Evolutionary conservation across 1,140 invertebrate species (phyloP), one percentile per base, ranked within the genome.

Genomic region (Lerema accius): DNA sequence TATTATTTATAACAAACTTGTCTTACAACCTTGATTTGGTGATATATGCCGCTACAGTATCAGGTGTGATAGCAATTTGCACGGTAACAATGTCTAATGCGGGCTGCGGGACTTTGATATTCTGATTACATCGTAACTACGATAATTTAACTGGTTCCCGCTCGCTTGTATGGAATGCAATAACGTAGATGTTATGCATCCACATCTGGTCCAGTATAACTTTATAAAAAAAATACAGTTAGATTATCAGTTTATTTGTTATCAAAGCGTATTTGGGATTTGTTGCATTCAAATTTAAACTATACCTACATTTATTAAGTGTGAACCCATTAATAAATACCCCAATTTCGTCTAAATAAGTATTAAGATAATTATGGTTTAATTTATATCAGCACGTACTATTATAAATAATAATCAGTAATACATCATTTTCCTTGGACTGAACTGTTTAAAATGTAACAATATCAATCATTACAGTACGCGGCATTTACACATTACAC

Each of bases 391-490:
- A n/a, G n/a, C n/a, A n/a, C n/a, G n/a, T n/a, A n/a, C n/a, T n/a
- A n/a, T n/a, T n/a, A n/a, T n/a, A n/a, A n/a, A n/a, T n/a, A n/a
- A n/a, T n/a, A n/a, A n/a, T n/a, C n/a, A n/a, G n/a, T n/a, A n/a
- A n/a, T n/a, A n/a, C n/a, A n/a, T n/a, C n/a, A n/a, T 23, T 23
- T 23, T 23, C 2, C 5, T 23, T 5, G 19, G 19, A 2, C 5
- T 23, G 19, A 23, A 23, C 19, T 23, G 19, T 23, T 23, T 2
- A 23, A 23, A 23, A 23, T 2, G 19, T 48, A 48, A 28, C 45
- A 48, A 48, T 48, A 48, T 48, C 45, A 48, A 48, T 48, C 45
- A 48, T 48, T 48, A 48, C 45, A 48, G 28, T 48, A 15, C 17
- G 23, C 45, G 23, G 13, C 19, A 48, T 48, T 48, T 48, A 48